These are phyloP conservation scores for Melitaea cinxia DNA, from an alignment of 1,140 invertebrate species.

Conservation along the genomic window DNA sequence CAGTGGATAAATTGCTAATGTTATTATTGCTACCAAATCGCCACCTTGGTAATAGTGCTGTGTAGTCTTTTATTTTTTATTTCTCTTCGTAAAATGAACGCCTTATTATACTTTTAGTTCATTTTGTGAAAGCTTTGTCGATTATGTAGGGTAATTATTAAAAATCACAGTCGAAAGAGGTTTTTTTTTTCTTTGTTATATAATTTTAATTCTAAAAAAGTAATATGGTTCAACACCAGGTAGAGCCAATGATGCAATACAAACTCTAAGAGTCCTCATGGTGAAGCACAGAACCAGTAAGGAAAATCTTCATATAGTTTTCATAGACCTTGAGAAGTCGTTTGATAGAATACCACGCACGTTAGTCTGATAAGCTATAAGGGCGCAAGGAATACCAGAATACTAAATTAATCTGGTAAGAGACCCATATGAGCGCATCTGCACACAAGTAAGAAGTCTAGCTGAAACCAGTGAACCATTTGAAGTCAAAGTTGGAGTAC, in stretches of 20 bases:
- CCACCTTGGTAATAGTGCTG: conserved; percentile 4
- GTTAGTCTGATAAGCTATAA: neutral
- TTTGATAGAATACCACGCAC: neutral
- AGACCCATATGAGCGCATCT: neutral
- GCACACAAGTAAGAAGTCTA: no score
- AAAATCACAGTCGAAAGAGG: neutral
- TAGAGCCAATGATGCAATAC: neutral
- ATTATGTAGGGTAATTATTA: neutral
- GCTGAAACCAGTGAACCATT: no score
- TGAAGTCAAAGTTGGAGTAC: no score
- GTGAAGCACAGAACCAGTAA: neutral
- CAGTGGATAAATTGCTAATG: conserved; percentile 27
- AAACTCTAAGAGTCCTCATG: neutral
- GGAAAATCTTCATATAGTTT: neutral
- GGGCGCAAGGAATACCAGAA: neutral
- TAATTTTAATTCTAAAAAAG: no score
- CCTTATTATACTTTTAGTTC: neutral
- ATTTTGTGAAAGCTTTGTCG: neutral
- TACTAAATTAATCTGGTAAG: no score
- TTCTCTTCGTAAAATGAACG: neutral
- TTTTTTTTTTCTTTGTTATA: no score
- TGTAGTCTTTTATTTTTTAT: conserved; percentile 13
- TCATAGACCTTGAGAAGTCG: neutral
- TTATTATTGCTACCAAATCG: conserved; percentile 22
- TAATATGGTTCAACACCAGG: no score